Base-by-base conservation (phyloP, 2,888 invertebrate species). In the Odiellus spinosus region DNA sequence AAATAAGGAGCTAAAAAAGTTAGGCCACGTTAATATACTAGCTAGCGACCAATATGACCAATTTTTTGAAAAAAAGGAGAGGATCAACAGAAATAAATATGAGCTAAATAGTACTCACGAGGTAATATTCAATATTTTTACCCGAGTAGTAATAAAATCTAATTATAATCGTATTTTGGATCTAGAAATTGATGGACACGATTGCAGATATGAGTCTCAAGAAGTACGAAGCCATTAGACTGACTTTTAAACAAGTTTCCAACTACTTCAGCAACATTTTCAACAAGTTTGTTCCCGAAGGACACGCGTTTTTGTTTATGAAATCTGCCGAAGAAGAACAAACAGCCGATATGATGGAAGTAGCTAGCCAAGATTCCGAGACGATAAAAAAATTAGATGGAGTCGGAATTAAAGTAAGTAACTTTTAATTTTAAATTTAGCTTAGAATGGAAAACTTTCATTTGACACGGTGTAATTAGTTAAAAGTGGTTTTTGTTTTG, bases 1-100 rank as follows among this genome's bases (percentile, higher is more conserved):
- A 3, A 96, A 98, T 63, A 82, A 83, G 59, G 91, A 98, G 63
- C 71, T 99, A 49, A 98, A 98, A 66, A 93, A 93, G 67, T 98
- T 93, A 70, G 91, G 88, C 59, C 96, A 99, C 65, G 98, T 99
- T 1, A 99, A 99, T 71, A 99, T 99, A 65, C 96, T 96, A 64
- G 98, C 98, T 1, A 70, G 98, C 60, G 98, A 99, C 64, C 98
- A 99, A 66, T 99, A 96, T 67, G 81, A 96, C 65, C 93, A 88
- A 61, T 98, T 98, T 68, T 93, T 95, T 0, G 95, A 96, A 61
- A 95, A 98, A 64, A 96, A 95, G 65, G 96, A 98, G 65, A 96
- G 95, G 61, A 69, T 98, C 1, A 85, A 91, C 58, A 85, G 86
- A 62, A 74, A 96, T 58, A 91, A 96, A 68, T 90, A 91, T 59